Conservation (phyloP, 2,888 invertebrate species). For the Diplolepis rosae region DNA sequence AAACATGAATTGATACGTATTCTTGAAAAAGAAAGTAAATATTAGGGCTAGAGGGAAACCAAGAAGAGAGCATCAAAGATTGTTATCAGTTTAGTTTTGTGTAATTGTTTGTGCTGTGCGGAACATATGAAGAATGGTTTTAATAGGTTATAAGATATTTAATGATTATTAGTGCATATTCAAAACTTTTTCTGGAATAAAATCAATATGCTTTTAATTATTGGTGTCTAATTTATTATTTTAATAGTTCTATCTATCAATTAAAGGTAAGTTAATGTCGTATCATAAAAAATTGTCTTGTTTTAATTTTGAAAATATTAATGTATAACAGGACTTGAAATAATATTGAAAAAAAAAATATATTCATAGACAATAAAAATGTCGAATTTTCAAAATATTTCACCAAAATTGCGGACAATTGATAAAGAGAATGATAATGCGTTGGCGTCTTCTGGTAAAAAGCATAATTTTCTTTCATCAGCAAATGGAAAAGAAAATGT, state of each 20-base stretch:
- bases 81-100: too few species aligned
- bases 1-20: too few species aligned
- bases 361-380: background rate
- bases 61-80: too few species aligned
- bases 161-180: background rate
- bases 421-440: background rate
- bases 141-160: too few species aligned
- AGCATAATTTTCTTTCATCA: background rate
- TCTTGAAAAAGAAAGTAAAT: too few species aligned
- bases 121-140: too few species aligned
- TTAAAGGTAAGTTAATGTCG: background rate
- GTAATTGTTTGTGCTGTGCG: too few species aligned
- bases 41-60: too few species aligned
- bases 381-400: background rate
- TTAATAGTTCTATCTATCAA: background rate
- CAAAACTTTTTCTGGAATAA: background rate
- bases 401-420: background rate
- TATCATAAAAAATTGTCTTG: background rate
- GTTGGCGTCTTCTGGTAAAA: background rate
- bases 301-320: background rate
- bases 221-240: background rate
- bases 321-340: background rate
- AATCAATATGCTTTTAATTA: background rate
- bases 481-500: background rate
- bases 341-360: background rate